Conservation (phyloP, 2,113 vertebrate species). For the Capricornis sumatraensis region DNA sequence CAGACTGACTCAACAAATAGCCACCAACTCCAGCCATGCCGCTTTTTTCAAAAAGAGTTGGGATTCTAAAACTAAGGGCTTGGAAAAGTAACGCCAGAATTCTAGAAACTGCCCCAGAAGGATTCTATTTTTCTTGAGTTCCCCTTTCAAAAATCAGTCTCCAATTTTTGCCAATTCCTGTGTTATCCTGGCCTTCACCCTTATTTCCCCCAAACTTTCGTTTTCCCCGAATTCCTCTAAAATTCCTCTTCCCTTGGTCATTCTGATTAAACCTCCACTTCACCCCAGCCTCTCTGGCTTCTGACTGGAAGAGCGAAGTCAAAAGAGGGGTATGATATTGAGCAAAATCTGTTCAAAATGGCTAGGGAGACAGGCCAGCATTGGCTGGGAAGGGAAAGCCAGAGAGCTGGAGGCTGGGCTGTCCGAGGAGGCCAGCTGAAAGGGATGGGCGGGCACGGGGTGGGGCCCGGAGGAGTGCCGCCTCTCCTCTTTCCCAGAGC, state of each 20-base stretch:
- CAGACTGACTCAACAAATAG: not conserved
- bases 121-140: not conserved
- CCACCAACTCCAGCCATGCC: not conserved
- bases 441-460: constrained; percentile 23
- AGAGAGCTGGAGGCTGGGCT: accelerated
- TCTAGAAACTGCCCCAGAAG: not conserved
- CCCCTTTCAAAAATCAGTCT: not conserved
- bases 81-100: not conserved
- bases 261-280: not conserved
- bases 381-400: not conserved
- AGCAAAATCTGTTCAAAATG: not conserved
- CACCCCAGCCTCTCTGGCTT: not conserved
- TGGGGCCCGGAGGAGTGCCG: constrained; percentile 40
- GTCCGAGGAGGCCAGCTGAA: accelerated
- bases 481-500: constrained; percentile 58
- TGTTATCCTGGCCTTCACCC: not conserved
- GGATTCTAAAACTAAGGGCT: not conserved
- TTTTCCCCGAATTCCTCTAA: not conserved
- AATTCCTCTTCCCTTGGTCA: not conserved
- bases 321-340: too few relatives aligned
- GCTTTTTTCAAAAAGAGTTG: not conserved
- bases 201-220: not conserved
- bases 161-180: not conserved
- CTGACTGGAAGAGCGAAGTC: not conserved
- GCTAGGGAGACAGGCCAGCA: not conserved